Conservation (phyloP, 1,140 invertebrate species). For the Bombus soroeensis region DNA sequence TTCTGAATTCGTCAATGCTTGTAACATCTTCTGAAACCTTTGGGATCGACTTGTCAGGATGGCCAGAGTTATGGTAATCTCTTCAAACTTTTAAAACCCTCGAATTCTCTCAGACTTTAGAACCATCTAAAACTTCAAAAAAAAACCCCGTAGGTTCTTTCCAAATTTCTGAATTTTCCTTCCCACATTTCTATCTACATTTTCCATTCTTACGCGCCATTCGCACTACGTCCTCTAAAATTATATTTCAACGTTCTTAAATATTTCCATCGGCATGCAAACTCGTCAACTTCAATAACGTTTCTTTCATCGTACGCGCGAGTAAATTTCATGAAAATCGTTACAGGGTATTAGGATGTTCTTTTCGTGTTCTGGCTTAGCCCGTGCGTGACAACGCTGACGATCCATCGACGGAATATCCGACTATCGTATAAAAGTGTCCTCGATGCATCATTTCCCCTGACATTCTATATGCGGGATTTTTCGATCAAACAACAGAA, state of each 20-base stretch:
- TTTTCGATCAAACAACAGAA: slow-evolving; percentile 16
- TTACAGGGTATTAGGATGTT: not conserved
- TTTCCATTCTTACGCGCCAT: too few species aligned
- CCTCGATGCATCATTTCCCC: slow-evolving; percentile 11
- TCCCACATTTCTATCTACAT: not conserved
- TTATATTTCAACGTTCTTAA: not conserved
- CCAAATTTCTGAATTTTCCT: not conserved
- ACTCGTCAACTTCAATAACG: too few species aligned
- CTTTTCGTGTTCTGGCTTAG: not conserved
- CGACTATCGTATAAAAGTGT: not conserved
- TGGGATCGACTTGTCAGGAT: too few species aligned
- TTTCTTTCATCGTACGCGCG: not conserved
- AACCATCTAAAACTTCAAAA: not conserved
- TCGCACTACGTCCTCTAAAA: too few species aligned
- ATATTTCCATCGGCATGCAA: not conserved
- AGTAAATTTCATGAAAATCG: not conserved
- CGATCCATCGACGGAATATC: not conserved
- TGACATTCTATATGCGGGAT: not conserved
- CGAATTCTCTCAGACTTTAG: not conserved
- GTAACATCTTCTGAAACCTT: not conserved
- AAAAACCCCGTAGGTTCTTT: not conserved
- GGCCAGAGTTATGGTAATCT: not conserved
- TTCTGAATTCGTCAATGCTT: not conserved
- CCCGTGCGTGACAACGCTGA: not conserved
- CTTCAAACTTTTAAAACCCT: not conserved